phyloP scores from a whole-genome alignment of 53 echinoderm and acorn worm species.

The Patiria pectinifera region DNA sequence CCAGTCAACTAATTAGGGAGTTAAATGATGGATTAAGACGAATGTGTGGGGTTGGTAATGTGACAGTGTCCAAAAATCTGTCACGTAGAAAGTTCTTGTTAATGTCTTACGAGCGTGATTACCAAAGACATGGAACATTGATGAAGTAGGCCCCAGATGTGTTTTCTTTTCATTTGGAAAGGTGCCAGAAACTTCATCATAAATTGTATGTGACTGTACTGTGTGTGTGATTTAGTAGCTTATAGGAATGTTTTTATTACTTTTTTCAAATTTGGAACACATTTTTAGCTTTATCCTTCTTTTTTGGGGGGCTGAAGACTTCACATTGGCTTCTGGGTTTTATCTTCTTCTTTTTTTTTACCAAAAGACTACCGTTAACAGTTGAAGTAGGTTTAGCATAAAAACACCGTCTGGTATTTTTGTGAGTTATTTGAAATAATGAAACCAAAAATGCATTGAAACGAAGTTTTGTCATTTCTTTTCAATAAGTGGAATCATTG shows the following conservation, averaged over 20 bases:
- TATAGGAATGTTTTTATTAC: too few relatives aligned
- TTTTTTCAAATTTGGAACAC: too few relatives aligned
- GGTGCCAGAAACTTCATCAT: neutral
- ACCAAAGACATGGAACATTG: neutral
- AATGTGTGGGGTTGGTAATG: neutral
- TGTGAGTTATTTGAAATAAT: too few relatives aligned
- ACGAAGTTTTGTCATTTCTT: neutral
- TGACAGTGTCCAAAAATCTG: neutral
- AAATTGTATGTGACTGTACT: neutral
- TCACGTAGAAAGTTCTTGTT: neutral
- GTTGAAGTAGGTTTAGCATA: too few relatives aligned
- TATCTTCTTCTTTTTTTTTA: too few relatives aligned
- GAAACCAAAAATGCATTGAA: too few relatives aligned
- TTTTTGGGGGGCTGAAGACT: too few relatives aligned
- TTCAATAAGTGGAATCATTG: neutral
- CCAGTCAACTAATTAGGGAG: slow-evolving; percentile 38
- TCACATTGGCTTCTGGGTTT: too few relatives aligned
- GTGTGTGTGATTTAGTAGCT: neutral
- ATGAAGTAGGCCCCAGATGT: neutral
- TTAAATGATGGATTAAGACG: slow-evolving; percentile 11
- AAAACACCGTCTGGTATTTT: too few relatives aligned
- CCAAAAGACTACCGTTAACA: too few relatives aligned
- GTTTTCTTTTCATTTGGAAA: neutral
- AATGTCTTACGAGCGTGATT: neutral
- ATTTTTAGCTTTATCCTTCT: too few relatives aligned